Evolutionary conservation across 2,888 invertebrate genomes (phyloP).

Genomic region (Cetonia aurata): DNA sequence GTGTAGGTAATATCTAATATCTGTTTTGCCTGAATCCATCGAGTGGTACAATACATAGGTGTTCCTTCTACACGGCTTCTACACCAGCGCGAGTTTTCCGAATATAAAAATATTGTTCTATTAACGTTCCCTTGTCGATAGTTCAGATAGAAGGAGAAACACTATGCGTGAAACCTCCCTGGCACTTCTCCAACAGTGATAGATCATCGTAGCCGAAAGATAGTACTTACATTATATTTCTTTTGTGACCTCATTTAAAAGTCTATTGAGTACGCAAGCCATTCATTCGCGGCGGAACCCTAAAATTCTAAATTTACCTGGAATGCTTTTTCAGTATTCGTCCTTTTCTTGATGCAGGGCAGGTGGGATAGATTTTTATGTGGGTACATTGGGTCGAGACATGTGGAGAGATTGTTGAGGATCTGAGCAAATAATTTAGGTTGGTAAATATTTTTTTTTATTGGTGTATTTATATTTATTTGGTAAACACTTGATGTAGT

Average conservation of each 20-base stretch:
- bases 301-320: slow-evolving; percentile 8
- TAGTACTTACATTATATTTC: slow-evolving; percentile 32
- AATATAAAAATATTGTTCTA: no score
- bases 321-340: not conserved
- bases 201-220: slow-evolving; percentile 13
- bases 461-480: no score
- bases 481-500: no score
- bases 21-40: no score
- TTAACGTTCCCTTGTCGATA: no score
- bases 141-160: not conserved
- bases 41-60: no score
- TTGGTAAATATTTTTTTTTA: not conserved
- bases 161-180: not conserved
- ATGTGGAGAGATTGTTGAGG: not conserved
- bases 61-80: no score
- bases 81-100: no score
- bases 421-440: not conserved
- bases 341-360: not conserved
- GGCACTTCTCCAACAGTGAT: not conserved
- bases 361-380: not conserved
- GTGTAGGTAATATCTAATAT: no score
- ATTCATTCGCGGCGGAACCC: not conserved
- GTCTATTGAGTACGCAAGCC: slow-evolving; percentile 21
- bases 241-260: slow-evolving; percentile 36
- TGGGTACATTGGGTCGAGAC: no score